A percentile compares a stretch with the other conserved stretches of the same genome.
Conservation (phyloP, 2,113 vertebrate genomes). For the Laticauda colubrina region DNA sequence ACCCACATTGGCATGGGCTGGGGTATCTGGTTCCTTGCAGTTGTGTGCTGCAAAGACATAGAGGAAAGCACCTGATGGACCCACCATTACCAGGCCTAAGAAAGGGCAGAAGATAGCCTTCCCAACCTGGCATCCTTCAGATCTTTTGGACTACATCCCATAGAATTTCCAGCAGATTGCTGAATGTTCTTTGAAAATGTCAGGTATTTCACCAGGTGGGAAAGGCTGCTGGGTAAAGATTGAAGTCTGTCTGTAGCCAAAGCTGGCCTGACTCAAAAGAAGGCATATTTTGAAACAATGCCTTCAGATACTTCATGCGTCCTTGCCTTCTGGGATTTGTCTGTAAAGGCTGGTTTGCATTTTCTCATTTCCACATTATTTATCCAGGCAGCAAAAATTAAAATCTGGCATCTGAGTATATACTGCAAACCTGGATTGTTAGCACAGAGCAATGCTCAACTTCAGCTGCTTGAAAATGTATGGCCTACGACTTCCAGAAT, state of each 20-base stretch:
- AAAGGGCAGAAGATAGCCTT: not conserved
- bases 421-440: not conserved
- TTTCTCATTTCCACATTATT: not conserved
- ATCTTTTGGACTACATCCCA: not conserved
- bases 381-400: not conserved
- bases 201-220: not conserved
- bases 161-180: not conserved
- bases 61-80: not conserved
- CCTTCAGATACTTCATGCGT: not conserved
- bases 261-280: not conserved
- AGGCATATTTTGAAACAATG: not conserved
- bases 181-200: not conserved
- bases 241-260: not conserved
- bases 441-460: not conserved
- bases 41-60: constrained; percentile 78
- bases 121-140: not conserved
- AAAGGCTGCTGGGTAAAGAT: not conserved
- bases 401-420: not conserved
- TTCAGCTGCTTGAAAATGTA: not conserved
- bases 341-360: not conserved
- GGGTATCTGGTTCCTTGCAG: constrained; percentile 92
- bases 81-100: not conserved
- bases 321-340: not conserved
- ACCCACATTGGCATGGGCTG: constrained; percentile 85
- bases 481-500: not conserved